Percentiles rank a stretch among this genome's conserved stretches.
These are phyloP conservation scores for Lordiphosa stackelbergi DNA, from an alignment of 1,140 invertebrate species.

Conservation along the genomic window DNA sequence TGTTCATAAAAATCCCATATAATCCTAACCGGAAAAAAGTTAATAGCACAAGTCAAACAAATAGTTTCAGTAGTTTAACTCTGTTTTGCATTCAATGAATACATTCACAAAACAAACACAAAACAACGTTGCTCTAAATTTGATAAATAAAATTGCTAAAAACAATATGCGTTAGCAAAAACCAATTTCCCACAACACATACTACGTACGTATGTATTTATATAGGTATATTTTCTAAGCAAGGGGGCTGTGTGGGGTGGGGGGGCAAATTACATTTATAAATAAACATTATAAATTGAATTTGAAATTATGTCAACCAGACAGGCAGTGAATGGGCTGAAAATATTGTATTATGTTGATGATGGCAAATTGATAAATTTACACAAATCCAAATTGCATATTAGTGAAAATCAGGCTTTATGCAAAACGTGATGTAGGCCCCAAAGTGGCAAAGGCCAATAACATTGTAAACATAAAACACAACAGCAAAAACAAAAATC, in stretches of 20 bases:
- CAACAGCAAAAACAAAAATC: too few species aligned
- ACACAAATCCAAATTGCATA: slow-evolving; percentile 66
- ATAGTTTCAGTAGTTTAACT: too few species aligned
- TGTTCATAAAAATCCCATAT: too few species aligned
- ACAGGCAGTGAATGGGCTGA: slow-evolving; percentile 26
- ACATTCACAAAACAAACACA: too few species aligned
- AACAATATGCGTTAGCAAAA: slow-evolving; percentile 14
- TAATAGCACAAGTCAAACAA: too few species aligned
- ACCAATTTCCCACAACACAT: slow-evolving; percentile 28
- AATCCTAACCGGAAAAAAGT: too few species aligned
- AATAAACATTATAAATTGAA: slow-evolving; percentile 67
- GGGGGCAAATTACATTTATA: slow-evolving; percentile 34
- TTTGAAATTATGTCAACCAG: slow-evolving; percentile 62
- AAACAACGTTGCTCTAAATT: too few species aligned
- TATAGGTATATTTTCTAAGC: background rate
- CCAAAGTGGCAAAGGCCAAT: too few species aligned
- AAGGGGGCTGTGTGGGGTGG: background rate
- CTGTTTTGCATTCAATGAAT: too few species aligned
- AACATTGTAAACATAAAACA: too few species aligned
- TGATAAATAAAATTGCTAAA: too few species aligned
- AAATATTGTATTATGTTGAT: slow-evolving; percentile 66
- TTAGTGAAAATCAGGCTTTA: slow-evolving; percentile 21
- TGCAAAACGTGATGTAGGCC: too few species aligned
- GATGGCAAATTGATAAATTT: slow-evolving; percentile 70
- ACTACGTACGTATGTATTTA: background rate